A percentile compares a stretch with the other conserved stretches of the same genome.
phyloP scores from a whole-genome alignment of 2,888 invertebrate species.

The Ellobium chinense region DNA sequence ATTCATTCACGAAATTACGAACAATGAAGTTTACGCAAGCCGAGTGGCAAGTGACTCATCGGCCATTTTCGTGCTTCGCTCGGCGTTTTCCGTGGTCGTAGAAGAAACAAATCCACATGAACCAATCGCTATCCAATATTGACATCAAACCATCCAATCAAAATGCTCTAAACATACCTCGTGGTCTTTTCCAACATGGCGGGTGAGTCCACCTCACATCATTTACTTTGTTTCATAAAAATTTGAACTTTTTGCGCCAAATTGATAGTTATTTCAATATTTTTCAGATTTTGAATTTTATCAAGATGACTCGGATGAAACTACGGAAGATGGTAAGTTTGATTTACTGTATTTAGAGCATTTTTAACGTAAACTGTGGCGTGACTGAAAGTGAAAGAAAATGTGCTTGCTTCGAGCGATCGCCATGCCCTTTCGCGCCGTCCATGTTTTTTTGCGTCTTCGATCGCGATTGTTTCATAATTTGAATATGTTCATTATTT shows the following conservation, averaged over 20 bases:
- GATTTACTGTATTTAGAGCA: constrained; percentile 20
- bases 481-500: not conserved
- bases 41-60: constrained; percentile 59
- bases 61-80: constrained; percentile 60
- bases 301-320: constrained; percentile 72
- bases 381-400: constrained; percentile 49
- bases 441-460: constrained; percentile 40
- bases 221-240: constrained; percentile 68
- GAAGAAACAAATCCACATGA: constrained; percentile 59
- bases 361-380: constrained; percentile 7
- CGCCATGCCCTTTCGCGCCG: constrained; percentile 57
- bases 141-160: constrained; percentile 57
- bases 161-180: constrained; percentile 61
- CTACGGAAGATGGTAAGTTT: constrained; percentile 73
- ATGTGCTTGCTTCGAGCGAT: constrained; percentile 57
- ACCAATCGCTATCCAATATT: constrained; percentile 65
- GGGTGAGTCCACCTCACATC: constrained; percentile 77
- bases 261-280: constrained; percentile 58
- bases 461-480: not conserved
- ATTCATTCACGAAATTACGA: constrained; percentile 49
- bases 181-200: constrained; percentile 77
- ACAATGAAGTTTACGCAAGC: constrained; percentile 45
- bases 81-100: constrained; percentile 61
- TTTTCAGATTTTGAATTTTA: constrained; percentile 77
- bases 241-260: constrained; percentile 63